phyloP scores from a whole-genome alignment of 2,113 vertebrate species.

The Nycticebus coucang region DNA sequence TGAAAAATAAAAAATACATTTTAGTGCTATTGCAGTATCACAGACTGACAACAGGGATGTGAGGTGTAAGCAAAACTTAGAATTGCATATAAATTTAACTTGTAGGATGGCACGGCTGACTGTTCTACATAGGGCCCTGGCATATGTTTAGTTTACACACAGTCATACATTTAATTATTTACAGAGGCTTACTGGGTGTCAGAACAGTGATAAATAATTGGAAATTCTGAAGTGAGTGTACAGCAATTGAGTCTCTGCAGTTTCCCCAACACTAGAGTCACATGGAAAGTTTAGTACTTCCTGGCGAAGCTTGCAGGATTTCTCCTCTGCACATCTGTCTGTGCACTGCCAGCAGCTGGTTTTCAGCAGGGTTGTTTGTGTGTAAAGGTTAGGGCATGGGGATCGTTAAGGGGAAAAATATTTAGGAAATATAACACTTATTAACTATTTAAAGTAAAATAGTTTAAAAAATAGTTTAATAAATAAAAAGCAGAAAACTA shows the following conservation, averaged over 20 bases:
- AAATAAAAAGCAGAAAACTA: not conserved
- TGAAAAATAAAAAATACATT: not conserved
- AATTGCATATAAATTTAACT: not conserved
- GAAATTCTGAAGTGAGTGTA: not conserved
- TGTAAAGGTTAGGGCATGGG: not conserved
- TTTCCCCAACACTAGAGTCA: not conserved
- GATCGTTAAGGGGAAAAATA: not conserved
- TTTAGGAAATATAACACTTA: not conserved
- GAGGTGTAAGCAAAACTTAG: not conserved
- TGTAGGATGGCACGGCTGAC: not conserved
- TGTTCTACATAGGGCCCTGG: not conserved
- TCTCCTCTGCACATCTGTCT: not conserved
- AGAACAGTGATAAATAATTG: not conserved
- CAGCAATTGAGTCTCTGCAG: not conserved
- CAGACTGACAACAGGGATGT: not conserved
- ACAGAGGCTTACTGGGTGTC: not conserved
- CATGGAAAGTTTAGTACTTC: not conserved
- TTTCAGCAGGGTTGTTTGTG: not conserved
- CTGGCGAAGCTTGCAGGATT: accelerated
- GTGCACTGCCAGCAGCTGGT: accelerated
- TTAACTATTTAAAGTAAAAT: not conserved
- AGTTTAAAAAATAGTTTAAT: not conserved
- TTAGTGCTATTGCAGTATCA: not conserved
- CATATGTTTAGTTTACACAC: not conserved
- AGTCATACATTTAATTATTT: not conserved